phyloP scores from a whole-genome alignment of 2,888 invertebrate genomes.

The Priapulus caudatus region DNA sequence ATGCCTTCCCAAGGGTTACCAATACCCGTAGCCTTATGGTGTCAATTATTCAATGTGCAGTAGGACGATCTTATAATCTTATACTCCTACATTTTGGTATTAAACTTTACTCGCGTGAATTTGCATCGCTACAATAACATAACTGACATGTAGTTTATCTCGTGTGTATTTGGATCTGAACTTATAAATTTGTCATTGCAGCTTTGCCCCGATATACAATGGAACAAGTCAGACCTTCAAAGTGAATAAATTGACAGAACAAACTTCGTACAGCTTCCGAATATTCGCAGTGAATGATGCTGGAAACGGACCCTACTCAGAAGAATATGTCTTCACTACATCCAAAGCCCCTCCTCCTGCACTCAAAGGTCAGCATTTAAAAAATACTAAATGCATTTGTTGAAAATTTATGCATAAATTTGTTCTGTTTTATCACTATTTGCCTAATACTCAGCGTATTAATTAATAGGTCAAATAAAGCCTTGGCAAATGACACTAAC shows the following conservation, averaged over 20 bases:
- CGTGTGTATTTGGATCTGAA: too few relatives aligned
- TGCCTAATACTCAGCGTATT: background rate
- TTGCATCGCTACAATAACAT: too few relatives aligned
- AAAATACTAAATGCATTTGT: background rate
- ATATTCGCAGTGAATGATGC: conserved; percentile 74
- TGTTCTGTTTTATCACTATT: conserved; percentile 1
- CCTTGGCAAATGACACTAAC: conserved; percentile 8
- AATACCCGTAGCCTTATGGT: too few relatives aligned
- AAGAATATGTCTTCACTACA: conserved; percentile 56
- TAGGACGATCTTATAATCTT: too few relatives aligned
- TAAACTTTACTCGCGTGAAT: too few relatives aligned
- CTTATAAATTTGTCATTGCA: too few relatives aligned
- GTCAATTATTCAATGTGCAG: too few relatives aligned
- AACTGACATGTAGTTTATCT: too few relatives aligned
- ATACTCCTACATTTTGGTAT: too few relatives aligned
- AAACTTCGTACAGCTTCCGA: conserved; percentile 66
- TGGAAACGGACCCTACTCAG: conserved; percentile 66
- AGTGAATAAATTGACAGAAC: conserved; percentile 68
- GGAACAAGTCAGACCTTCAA: conserved; percentile 66
- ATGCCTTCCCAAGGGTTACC: too few relatives aligned
- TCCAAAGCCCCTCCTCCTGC: conserved; percentile 65
- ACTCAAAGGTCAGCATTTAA: conserved; percentile 47
- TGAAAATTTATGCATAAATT: background rate
- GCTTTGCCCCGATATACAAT: conserved; percentile 49
- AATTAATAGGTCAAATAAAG: background rate